A percentile compares a stretch with the other conserved stretches of the same genome.
Evolutionary conservation across 1,140 invertebrate species (phyloP).

Genomic region (Reticulitermes speratus): DNA sequence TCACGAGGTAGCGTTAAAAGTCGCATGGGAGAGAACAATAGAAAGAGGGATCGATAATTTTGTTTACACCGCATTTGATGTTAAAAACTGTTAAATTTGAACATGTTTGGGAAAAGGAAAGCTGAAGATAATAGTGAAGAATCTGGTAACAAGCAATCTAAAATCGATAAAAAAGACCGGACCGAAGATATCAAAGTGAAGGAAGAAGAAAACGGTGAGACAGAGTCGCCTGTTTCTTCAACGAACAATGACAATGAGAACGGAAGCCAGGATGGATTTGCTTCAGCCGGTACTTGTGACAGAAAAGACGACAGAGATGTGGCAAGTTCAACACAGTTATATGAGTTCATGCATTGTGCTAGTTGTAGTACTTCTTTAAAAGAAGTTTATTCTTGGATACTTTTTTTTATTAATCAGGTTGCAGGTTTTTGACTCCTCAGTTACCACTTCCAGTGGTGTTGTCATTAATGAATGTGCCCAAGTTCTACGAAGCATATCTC

Average conservation of each 20-base stretch:
- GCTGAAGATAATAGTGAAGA: conserved; percentile 47
- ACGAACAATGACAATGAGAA: conserved; percentile 28
- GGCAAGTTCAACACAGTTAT: neutral
- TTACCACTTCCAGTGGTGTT: neutral
- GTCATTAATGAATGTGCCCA: neutral
- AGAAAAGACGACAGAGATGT: conserved; percentile 10
- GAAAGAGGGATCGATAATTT: conserved; percentile 29
- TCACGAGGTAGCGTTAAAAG: conserved; percentile 13
- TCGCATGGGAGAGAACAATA: neutral
- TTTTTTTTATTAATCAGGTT: neutral
- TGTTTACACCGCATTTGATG: conserved; percentile 32
- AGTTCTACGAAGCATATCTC: neutral
- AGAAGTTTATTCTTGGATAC: neutral
- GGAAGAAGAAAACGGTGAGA: conserved; percentile 28
- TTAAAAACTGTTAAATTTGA: conserved; percentile 20
- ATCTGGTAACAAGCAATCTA: conserved; percentile 51
- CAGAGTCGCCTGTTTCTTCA: conserved; percentile 1
- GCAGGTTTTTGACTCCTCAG: neutral
- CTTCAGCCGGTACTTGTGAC: conserved; percentile 1
- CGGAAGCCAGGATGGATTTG: conserved; percentile 20
- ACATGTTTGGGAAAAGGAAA: conserved; percentile 35
- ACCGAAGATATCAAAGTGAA: conserved; percentile 40
- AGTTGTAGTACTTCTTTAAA: neutral
- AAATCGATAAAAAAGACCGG: conserved; percentile 49
- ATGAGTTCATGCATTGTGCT: neutral